Evolutionary conservation across 1,140 invertebrate species (phyloP), one percentile per base, ranked within the genome.

Genomic region (Epicauta chinensis): DNA sequence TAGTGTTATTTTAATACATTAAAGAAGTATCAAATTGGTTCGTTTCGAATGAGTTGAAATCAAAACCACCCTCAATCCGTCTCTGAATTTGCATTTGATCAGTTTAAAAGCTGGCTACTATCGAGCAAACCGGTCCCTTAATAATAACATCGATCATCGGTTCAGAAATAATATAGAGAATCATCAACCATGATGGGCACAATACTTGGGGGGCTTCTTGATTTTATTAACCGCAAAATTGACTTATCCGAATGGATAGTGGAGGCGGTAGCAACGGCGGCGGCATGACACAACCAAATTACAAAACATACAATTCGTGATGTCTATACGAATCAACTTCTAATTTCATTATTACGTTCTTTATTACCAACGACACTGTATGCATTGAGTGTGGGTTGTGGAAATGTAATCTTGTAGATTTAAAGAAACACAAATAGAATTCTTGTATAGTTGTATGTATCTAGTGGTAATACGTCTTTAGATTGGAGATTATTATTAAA

Each of bases 151-250:
- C 47, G 46, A 55, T 55, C 53, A 23, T 23, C 4, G 23, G 7
- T 23, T 3, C 4, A 3, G 23, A 23, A 23, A 23, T 23, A n/a
- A n/a, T n/a, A n/a, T n/a, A n/a, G n/a, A n/a, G n/a, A n/a, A n/a
- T n/a, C n/a, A n/a, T n/a, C n/a, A n/a, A n/a, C 23, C 23, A 23
- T 23, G 23, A 23, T 23, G 23, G 23, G 23, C 7, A 5, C 4
- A 37, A 38, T 47, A 55, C 17, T 43, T 31, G 45, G 35, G 32
- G 42, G 53, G 53, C 35, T 55, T 36, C 53, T 44, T 50, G 42
- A 50, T 55, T 55, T 50, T 55, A 49, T 55, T 55, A 55, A 49
- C 53, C 53, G 53, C 53, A 55, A 55, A 55, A 55, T 55, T 50
- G 46, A 50, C 39, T 50, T 44, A 43, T 51, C 47, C 31, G 49